Evolutionary conservation across 1,140 invertebrate genomes (phyloP), one percentile per base, ranked within the genome.

Genomic region (Spodoptera litura): DNA sequence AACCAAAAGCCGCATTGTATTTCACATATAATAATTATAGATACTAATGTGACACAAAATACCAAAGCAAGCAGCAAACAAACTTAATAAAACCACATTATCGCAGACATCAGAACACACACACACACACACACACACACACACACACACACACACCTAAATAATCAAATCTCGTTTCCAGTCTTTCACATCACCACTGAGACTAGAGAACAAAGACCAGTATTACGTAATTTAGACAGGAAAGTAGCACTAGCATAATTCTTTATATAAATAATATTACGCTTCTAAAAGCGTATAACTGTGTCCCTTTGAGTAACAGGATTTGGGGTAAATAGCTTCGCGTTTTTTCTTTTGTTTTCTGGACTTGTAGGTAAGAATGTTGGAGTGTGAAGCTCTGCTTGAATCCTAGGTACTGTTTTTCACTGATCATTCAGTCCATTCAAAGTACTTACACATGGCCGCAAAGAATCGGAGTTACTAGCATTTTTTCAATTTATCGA

Each of bases 191-290:
- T 20, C 11, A 27, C 8, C 8, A 27, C 0, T 10, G 10, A n/a
- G 5, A 25, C 55, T 27, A 27, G 27, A 27, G 2, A 3, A 58
- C 56, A 58, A 58, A 58, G 25, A n/a, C 20, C 55, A 9, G 15
- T 20, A 9, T 58, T 11, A 58, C 56, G 6, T 2, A 58, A 27
- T 27, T 4, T 9, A 10, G 8, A 58, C 38, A 44, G 31, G 35
- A 61, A 20, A 12, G 13, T 35, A 12, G 11, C 8, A 15, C 31
- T 62, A 4, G 31, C 35, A 62, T 62, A 44, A 38, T 13, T 44
- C 61, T 44, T 64, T 8, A 62, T 15, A 64, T 64, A 44, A 64
- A 64, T n/a, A 13, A 64, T n/a, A n/a, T 64, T 64, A 44, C 31
- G 9, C 38, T n/a, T n/a, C 13, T 64, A 44, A 64, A 15, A 38